Evolutionary conservation across 1,140 invertebrate species (phyloP).

Genomic region (Gryllus bimaculatus): DNA sequence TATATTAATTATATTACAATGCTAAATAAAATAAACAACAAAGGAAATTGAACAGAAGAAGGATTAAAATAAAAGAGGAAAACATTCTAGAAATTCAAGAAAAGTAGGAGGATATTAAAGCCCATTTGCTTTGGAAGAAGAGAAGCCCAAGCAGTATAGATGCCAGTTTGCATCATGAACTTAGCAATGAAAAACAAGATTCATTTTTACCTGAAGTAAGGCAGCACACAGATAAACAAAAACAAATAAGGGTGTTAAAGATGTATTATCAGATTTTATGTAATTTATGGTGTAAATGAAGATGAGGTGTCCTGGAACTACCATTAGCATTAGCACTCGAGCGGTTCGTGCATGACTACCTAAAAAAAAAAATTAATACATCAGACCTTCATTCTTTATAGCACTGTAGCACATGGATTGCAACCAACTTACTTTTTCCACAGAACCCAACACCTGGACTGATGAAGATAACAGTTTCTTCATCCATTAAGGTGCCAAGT

Average conservation of each 20-base stretch:
- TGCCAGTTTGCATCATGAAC: too few relatives aligned
- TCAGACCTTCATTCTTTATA: neutral
- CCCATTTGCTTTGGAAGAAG: too few relatives aligned
- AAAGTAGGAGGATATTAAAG: too few relatives aligned
- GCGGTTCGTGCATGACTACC: slow-evolving; percentile 62
- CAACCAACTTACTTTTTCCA: slow-evolving; percentile 43
- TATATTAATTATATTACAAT: too few relatives aligned
- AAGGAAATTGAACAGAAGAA: too few relatives aligned
- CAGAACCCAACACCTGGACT: slow-evolving; percentile 56
- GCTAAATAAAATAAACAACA: too few relatives aligned
- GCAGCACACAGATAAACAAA: slow-evolving; percentile 72
- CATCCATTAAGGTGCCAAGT: slow-evolving; percentile 45
- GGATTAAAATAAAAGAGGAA: too few relatives aligned
- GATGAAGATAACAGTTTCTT: slow-evolving; percentile 45
- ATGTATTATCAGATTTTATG: slow-evolving; percentile 73
- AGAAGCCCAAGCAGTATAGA: too few relatives aligned
- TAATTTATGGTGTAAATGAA: slow-evolving; percentile 83
- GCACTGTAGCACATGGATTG: slow-evolving; percentile 7
- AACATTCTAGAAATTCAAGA: too few relatives aligned
- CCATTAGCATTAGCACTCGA: slow-evolving; percentile 72
- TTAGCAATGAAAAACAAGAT: too few relatives aligned
- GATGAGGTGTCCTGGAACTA: slow-evolving; percentile 86
- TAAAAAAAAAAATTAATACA: slow-evolving; percentile 29
- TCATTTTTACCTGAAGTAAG: slow-evolving; percentile 58
- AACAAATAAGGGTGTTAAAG: slow-evolving; percentile 70